phyloP scores from a whole-genome alignment of 2,888 invertebrate genomes.

The Cremastinae sp. region DNA sequence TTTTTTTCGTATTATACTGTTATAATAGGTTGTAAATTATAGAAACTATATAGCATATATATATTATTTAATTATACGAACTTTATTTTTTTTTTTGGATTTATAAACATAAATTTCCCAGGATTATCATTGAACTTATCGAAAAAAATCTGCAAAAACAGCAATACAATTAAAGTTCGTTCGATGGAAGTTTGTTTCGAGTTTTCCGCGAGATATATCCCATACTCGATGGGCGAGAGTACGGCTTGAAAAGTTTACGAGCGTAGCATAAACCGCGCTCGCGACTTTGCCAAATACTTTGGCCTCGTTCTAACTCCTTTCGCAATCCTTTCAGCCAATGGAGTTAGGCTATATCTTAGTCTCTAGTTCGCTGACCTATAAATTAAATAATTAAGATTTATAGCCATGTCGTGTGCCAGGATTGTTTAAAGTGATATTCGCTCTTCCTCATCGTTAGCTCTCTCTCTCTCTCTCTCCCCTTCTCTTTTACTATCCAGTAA shows the following conservation, averaged over 20 bases:
- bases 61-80: background rate
- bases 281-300: conserved; percentile 21
- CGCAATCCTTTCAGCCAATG: conserved; percentile 27
- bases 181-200: background rate
- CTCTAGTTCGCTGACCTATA: conserved; percentile 51
- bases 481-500: conserved; percentile 4
- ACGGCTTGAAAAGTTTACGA: conserved; percentile 25
- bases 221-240: background rate
- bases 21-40: too few species aligned
- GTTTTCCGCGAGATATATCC: conserved; percentile 12
- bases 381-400: conserved; percentile 74
- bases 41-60: too few species aligned
- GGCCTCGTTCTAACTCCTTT: conserved; percentile 27
- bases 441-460: conserved; percentile 48
- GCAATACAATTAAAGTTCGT: too few species aligned
- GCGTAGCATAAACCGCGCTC: conserved; percentile 33
- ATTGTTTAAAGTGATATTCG: conserved; percentile 57
- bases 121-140: background rate
- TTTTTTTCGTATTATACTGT: too few species aligned
- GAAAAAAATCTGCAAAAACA: too few species aligned
- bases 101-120: too few species aligned
- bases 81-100: background rate
- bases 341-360: background rate
- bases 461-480: conserved; percentile 26
- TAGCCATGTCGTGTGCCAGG: conserved; percentile 59